These are phyloP conservation scores for Heterotis niloticus DNA, from an alignment of 2,113 vertebrate species.

Conservation along the genomic window DNA sequence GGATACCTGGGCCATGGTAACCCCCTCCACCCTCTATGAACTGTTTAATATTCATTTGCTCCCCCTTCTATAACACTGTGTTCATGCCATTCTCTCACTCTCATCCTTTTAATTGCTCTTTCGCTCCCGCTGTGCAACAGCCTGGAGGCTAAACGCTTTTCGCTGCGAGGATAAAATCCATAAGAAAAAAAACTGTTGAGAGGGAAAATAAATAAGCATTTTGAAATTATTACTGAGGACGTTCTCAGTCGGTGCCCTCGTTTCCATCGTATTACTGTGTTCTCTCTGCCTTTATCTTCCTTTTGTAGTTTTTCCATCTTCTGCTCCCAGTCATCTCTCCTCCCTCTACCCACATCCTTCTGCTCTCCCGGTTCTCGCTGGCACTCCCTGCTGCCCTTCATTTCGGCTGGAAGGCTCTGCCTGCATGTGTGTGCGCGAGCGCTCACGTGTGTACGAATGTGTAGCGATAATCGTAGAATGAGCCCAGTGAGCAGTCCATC, in stretches of 20 bases:
- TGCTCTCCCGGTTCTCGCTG: neutral
- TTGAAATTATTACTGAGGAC: conserved; percentile 55
- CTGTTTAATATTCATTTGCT: neutral
- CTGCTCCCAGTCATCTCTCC: conserved; percentile 4
- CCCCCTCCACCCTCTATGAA: neutral
- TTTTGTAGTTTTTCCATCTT: conserved; percentile 19
- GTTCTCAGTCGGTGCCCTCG: conserved; percentile 42
- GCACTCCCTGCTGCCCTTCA: conserved; percentile 17
- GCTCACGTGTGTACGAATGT: no score
- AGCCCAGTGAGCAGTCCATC: no score
- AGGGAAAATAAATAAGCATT: conserved; percentile 33
- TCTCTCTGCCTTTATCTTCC: conserved; percentile 23
- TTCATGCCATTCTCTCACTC: conserved; percentile 25
- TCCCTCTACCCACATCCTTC: neutral
- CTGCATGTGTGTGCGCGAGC: no score
- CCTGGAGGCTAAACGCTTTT: conserved; percentile 64
- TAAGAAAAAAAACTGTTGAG: conserved; percentile 45
- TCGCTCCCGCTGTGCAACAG: conserved; percentile 55
- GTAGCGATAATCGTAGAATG: no score
- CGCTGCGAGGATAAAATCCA: conserved; percentile 45
- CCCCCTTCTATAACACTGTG: conserved; percentile 3
- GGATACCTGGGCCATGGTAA: neutral
- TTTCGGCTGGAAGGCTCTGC: neutral
- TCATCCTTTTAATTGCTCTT: conserved; percentile 60
- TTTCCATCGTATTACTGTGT: conserved; percentile 3